Evolutionary conservation across 2,113 vertebrate genomes (phyloP).

Genomic region (Alligator mississippiensis): DNA sequence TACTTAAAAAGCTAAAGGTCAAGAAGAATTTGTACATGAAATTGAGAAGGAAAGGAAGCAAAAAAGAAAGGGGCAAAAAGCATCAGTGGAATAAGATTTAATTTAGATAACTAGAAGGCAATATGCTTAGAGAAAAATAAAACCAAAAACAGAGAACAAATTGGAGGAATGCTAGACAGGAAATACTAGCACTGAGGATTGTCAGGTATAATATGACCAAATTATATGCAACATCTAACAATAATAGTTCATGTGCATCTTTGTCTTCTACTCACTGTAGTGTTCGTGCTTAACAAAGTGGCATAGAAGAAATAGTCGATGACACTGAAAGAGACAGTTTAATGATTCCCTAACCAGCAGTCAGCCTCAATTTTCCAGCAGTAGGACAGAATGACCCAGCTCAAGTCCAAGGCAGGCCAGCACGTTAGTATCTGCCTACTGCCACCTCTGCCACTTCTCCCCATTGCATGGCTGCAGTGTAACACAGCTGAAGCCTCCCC

Average conservation of each 20-base stretch:
- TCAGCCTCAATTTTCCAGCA: too few relatives aligned
- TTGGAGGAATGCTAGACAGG: background rate
- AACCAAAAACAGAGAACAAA: background rate
- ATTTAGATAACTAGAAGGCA: slow-evolving; percentile 15
- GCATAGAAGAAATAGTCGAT: background rate
- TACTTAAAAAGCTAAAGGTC: background rate
- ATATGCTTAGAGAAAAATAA: background rate
- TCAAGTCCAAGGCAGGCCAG: too few relatives aligned
- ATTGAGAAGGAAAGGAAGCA: background rate
- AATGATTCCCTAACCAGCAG: too few relatives aligned
- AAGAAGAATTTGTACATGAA: background rate
- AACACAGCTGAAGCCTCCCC: too few relatives aligned
- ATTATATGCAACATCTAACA: background rate
- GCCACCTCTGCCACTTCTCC: too few relatives aligned
- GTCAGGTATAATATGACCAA: background rate
- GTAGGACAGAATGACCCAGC: too few relatives aligned
- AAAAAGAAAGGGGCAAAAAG: background rate
- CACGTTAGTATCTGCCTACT: too few relatives aligned
- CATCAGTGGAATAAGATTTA: background rate
- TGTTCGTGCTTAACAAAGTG: background rate
- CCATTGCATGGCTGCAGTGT: too few relatives aligned
- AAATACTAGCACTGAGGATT: background rate
- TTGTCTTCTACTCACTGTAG: background rate
- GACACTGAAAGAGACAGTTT: too few relatives aligned
- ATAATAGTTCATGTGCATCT: background rate